phyloP scores from a whole-genome alignment of 2,797 vertebrate genomes.

The Chaetodon trifasciatus region DNA sequence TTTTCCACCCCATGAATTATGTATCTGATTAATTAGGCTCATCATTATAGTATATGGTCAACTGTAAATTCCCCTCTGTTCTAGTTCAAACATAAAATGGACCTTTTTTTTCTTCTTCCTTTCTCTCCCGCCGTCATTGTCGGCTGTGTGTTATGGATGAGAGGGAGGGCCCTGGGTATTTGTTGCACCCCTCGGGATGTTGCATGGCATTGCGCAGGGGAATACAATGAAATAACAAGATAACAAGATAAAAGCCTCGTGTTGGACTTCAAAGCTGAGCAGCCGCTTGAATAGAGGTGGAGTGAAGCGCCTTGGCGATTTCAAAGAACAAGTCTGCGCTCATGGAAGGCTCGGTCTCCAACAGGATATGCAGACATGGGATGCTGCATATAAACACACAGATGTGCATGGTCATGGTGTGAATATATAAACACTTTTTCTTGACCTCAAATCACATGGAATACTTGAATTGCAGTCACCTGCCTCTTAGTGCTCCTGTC shows the following conservation, averaged over 20 bases:
- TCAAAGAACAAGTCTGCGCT: conserved; percentile 42
- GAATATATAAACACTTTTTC: conserved; percentile 1
- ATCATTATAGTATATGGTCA: conserved; percentile 74
- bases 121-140: conserved; percentile 46
- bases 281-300: conserved; percentile 53
- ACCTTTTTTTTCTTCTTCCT: conserved; percentile 18
- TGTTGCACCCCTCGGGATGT: conserved; percentile 68
- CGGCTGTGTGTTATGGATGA: conserved; percentile 66
- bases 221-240: conserved; percentile 81
- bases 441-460: neutral
- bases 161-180: conserved; percentile 66
- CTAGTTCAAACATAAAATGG: conserved; percentile 72
- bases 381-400: conserved; percentile 26
- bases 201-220: conserved; percentile 63
- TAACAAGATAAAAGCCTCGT: conserved; percentile 81
- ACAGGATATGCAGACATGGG: neutral
- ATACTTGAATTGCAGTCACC: conserved; percentile 4
- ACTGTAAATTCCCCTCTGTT: conserved; percentile 63
- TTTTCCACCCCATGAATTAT: conserved; percentile 76
- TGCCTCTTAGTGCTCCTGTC: conserved; percentile 1
- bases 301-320: conserved; percentile 44
- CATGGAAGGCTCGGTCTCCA: conserved; percentile 9
- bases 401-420: conserved; percentile 5
- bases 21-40: conserved; percentile 80
- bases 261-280: conserved; percentile 78